Evolutionary conservation across 1,140 invertebrate genomes (phyloP), one percentile per base, ranked within the genome.

Genomic region (Pararge aegeria): DNA sequence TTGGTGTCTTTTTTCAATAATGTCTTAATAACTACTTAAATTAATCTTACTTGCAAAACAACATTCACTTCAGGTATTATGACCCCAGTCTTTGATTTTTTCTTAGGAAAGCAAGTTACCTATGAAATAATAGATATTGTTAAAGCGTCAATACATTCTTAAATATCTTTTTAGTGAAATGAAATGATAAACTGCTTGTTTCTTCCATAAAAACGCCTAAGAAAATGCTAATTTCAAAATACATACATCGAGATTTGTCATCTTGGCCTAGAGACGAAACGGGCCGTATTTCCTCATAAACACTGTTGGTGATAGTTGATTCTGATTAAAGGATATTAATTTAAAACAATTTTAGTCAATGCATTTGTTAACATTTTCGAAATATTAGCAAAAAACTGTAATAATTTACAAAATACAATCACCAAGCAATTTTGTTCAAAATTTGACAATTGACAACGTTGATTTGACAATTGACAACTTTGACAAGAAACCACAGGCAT

Each of bases 221-320:
- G 7, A 12, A 34, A 34, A 34, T 34, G 30, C 30, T 34, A 34
- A 46, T 37, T 55, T 46, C 54, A n/a, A 30, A 51, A 40, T 53
- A 70, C 70, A 65, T 60, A 73, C 70, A 44, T 73, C 70, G 20
- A 73, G 68, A 55, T 73, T 73, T 30, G 70, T 73, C 70, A 73
- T 73, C 44, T 30, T 55, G 59, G 18, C 48, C 54, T 50, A 42
- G 54, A 40, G 34, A 44, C 10, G 19, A 49, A 18, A 46, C 27
- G 10, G 44, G 13, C 19, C 12, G 20, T 10, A 5, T 6, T 12
- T 12, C 5, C 44, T 21, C 18, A 42, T 42, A 1, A 18, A 42
- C 30, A 34, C 30, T 34, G 7, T 12, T 34, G 7, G 30, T n/a
- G n/a, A n/a, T n/a, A 34, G 30, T 34, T 34, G n/a, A n/a, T 34